Base-by-base conservation (phyloP, 2,888 invertebrate species). In the Protophormia terraenovae region DNA sequence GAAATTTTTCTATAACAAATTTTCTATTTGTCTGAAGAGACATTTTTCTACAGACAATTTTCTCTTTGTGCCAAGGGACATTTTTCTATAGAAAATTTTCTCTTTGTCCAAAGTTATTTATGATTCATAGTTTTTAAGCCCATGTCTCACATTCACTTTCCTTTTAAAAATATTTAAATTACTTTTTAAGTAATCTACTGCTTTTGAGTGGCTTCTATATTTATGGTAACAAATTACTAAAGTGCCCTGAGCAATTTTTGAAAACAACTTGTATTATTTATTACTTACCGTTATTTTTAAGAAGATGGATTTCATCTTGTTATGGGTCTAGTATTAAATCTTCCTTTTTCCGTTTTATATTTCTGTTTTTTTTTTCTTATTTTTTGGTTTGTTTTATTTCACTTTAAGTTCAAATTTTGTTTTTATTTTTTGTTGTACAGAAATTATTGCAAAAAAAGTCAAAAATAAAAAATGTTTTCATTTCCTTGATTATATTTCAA, bases 271-370 rank as follows among this genome's bases (percentile, higher is more conserved):
- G 2, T 55, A 10, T 27, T 16, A 24, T 38, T 71, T 71, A 55
- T 72, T 77, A 64, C 76, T 83, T 77, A 83, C 82, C 71, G 64
- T 77, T 72, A 55, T 29, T 50, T 83, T 45, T 29, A 71, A 62
- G 27, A 1, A n/a, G 0, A 66, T 71, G 8, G 16, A 64, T 47
- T 71, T 72, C 82, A 83, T 83, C 32, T 71, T 83, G 7, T 10
- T 32, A n/a, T 69, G 16, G 4, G 19, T 29, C 29, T 4, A 19
- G 5, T 19, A 35, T 14, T 27, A 14, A 4, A 16, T 12, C 12
- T 14, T 58, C 14, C 45, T 27, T 45, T 50, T 35, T 77, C 14
- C 35, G 22, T n/a, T 67, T 45, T 27, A 14, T 78, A 12, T 45
- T 45, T 12, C 5, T 3, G 1, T 4, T 16, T n/a, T 29, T 35